phyloP scores from a whole-genome alignment of 2,797 vertebrate species.

The Hippoglossus hippoglossus region DNA sequence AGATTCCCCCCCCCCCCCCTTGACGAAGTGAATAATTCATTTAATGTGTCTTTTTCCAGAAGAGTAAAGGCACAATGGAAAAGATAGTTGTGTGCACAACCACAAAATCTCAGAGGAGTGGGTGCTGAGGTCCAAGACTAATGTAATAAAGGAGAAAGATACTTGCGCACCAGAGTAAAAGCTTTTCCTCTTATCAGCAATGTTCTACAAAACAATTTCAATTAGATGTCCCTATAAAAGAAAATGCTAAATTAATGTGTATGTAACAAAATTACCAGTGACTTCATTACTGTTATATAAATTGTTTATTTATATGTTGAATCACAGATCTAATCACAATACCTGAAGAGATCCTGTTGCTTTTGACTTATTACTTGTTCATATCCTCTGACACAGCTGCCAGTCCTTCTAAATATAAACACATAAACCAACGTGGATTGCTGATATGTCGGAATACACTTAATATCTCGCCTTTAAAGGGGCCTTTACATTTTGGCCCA shows the following conservation, averaged over 20 bases:
- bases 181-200: background rate
- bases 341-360: too few species aligned
- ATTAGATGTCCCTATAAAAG: background rate
- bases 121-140: background rate
- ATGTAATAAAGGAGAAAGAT: background rate
- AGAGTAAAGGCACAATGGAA: constrained; percentile 6
- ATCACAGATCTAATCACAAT: too few species aligned
- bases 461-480: background rate
- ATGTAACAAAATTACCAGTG: background rate
- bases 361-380: too few species aligned
- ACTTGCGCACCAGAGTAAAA: background rate
- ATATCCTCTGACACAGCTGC: background rate
- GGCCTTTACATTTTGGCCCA: too few species aligned
- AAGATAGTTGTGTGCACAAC: background rate
- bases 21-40: constrained; percentile 31
- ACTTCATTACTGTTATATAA: background rate
- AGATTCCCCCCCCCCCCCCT: constrained; percentile 3
- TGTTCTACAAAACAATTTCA: background rate
- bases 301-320: too few species aligned
- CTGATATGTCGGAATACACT: background rate
- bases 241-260: background rate
- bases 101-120: background rate
- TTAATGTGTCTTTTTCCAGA: constrained; percentile 5
- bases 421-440: background rate
- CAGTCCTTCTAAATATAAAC: background rate